Evolutionary conservation across 2,888 invertebrate genomes (phyloP), one percentile per base, ranked within the genome.

Genomic region (Drosophila gaucha): DNA sequence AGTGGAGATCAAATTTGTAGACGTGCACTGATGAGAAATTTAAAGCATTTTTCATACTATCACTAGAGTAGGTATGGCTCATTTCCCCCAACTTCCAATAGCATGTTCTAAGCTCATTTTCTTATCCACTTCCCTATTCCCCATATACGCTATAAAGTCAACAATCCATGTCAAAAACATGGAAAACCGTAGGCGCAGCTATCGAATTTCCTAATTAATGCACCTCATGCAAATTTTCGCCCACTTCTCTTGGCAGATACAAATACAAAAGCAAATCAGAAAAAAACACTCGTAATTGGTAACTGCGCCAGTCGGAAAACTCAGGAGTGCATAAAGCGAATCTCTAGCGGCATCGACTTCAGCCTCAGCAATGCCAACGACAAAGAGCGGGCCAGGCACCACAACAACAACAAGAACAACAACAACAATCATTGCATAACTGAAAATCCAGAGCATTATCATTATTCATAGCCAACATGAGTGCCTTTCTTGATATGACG

Each of bases 201-300:
- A 36, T 66, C 38, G 36, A 56, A 57, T 68, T 78, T 80, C 80
- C 80, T 86, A 72, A 88, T 86, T 86, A 77, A 77, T 72, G 55
- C 65, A 59, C 47, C 51, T 50, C 82, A 88, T 88, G 85, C 75
- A 86, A 84, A 83, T 84, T 84, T 78, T 69, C 52, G 64, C 84
- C 66, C 44, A 63, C 68, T 86, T 74, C 44, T 73, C 64, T 35
- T 56, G 36, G 33, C 75, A 78, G 70, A 70, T 36, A 47, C 64
- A 58, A 39, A 33, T 16, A n/a, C 20, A 30, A 46, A 44, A 28
- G 18, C 6, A 16, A n/a, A n/a, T n/a, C n/a, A n/a, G n/a, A n/a
- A 18, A 12, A 28, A 72, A 39, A 33, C 16, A 64, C 52, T 67
- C 66, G 51, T 76, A 74, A 82, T 74, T 72, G 78, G 55, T 73